Percentiles rank a stretch among this genome's conserved stretches.
These are phyloP conservation scores for Periphyllus acericola DNA, from an alignment of 2,888 invertebrate genomes.

Conservation along the genomic window DNA sequence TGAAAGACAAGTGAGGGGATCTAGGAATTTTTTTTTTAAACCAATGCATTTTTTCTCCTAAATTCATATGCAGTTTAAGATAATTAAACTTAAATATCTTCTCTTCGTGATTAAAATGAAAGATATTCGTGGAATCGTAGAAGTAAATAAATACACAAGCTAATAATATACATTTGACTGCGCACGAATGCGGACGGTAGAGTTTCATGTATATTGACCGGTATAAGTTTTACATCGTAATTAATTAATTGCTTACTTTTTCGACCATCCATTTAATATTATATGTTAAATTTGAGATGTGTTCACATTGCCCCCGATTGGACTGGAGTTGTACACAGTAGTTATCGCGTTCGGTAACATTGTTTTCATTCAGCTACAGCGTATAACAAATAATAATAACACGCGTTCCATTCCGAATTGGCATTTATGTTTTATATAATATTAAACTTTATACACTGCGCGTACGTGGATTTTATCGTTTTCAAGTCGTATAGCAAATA, in stretches of 20 bases:
- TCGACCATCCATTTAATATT: neutral
- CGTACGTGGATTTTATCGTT: conserved; percentile 17
- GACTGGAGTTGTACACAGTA: neutral
- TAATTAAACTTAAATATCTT: conserved; percentile 13
- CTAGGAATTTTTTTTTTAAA: too few relatives aligned
- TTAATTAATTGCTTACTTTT: neutral
- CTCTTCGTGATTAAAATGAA: neutral
- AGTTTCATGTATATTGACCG: neutral
- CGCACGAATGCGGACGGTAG: neutral
- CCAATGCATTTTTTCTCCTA: too few relatives aligned
- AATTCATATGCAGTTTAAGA: neutral
- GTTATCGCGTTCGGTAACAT: too few relatives aligned
- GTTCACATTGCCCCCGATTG: neutral
- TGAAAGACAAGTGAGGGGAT: neutral
- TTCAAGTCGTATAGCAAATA: conserved; percentile 2
- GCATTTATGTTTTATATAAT: neutral
- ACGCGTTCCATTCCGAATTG: neutral
- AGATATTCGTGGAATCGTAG: neutral
- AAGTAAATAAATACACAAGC: neutral
- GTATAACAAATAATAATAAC: too few relatives aligned
- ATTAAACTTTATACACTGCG: neutral
- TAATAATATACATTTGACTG: neutral
- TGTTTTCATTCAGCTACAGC: too few relatives aligned
- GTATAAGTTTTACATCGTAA: neutral
- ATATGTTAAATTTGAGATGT: neutral